Base-by-base conservation (phyloP, 2,888 invertebrate genomes). In the Hartigia nigra region DNA sequence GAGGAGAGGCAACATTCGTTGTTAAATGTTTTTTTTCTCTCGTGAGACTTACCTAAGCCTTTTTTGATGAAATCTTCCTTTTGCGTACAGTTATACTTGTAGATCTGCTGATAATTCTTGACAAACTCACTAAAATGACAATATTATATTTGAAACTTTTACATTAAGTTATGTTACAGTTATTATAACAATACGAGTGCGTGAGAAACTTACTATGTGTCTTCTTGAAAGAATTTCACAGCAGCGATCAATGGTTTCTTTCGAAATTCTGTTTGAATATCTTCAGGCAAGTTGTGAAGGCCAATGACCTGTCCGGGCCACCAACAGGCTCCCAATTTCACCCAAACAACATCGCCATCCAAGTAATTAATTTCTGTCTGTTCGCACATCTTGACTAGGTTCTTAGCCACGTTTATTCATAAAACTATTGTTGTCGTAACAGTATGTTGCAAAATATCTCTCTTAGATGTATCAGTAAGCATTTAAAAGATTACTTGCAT, bases 201-300 rank as follows among this genome's bases (percentile, higher is more conserved):
- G 78, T 77, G 11, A 35, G 78, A 75, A 75, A 94, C 96, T 95
- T 94, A 97, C 97, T 94, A 97, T 82, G 94, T 93, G 88, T 95
- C 95, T 92, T 97, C 97, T 90, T 96, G 95, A 91, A 97, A 97
- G 92, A 97, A 97, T 90, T 96, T 96, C 76, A 97, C 97, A 86
- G 95, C 95, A 77, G 95, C 96, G 85, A 97, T 94, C n/a, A 96
- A 95, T 84, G 94, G 94, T 88, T 95, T 96, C 77, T 89, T 90
- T 87, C 94, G 93, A 87, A 95, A 93, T 78, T 95, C 94, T 75
- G 92, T 91, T 81, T 95, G 92, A 84, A 96, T 93, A 88, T 96
- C 96, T 84, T 95, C 94, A 35, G 96, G 95, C 78, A 96, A 92
- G 77, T 94, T 94, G 34, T 93, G 90, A 83, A 93, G 92, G 82